Conservation (phyloP, 2,888 invertebrate genomes). For the Luffia ferchaultella region DNA sequence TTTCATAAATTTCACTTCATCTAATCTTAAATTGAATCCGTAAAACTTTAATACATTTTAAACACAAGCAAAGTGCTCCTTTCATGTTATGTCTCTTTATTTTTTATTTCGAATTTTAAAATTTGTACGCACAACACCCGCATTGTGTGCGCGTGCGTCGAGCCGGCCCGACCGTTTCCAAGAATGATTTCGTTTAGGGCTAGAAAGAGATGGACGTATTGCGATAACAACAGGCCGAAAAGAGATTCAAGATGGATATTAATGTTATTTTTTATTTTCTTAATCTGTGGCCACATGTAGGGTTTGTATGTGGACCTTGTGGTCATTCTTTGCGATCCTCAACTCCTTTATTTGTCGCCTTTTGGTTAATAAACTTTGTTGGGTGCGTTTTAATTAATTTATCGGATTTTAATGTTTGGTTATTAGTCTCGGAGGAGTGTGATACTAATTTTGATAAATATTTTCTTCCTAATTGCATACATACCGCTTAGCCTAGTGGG, state of each 20-base stretch:
- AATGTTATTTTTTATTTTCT: conserved; percentile 56
- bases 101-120: conserved; percentile 45
- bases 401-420: conserved; percentile 33
- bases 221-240: conserved; percentile 14
- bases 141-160: conserved; percentile 52
- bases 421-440: too few species aligned
- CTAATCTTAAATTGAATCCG: too few species aligned
- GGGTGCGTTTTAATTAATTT: conserved; percentile 57
- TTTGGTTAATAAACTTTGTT: conserved; percentile 43
- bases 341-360: conserved; percentile 12
- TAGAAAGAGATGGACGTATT: conserved; percentile 21
- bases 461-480: too few species aligned
- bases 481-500: too few species aligned
- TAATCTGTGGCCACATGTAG: conserved; percentile 64
- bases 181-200: conserved; percentile 56
- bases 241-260: conserved; percentile 30
- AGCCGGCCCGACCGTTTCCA: conserved; percentile 48
- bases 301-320: conserved; percentile 61
- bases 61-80: neutral
- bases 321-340: conserved; percentile 40
- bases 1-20: too few species aligned
- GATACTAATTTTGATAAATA: too few species aligned
- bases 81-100: conserved; percentile 23
- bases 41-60: neutral
- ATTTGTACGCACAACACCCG: conserved; percentile 56